Conservation (phyloP, 2,888 invertebrate genomes). For the Perithous albicinctus region DNA sequence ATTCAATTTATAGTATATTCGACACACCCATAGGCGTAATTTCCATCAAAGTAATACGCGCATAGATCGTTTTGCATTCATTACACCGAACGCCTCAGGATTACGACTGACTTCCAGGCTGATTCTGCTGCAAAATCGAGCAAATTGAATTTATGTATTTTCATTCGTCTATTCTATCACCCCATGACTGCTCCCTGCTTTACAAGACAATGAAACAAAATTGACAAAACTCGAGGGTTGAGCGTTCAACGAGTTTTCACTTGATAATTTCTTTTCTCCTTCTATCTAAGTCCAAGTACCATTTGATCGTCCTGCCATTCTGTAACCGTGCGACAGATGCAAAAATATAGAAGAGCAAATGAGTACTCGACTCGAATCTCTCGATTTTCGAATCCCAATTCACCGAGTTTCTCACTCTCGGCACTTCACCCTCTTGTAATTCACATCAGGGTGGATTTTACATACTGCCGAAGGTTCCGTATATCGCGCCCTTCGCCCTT, state of each 20-base stretch:
- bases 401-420: constrained; percentile 35
- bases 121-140: not conserved
- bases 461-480: constrained; percentile 31
- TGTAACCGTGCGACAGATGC: constrained; percentile 59
- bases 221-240: constrained; percentile 19
- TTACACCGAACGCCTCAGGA: not conserved
- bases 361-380: constrained; percentile 73
- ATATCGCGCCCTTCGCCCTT: constrained; percentile 50
- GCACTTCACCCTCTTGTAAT: constrained; percentile 12
- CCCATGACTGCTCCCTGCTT: not conserved
- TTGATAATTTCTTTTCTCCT: constrained; percentile 17
- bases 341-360: constrained; percentile 72
- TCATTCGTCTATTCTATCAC: constrained; percentile 69
- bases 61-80: constrained; percentile 6
- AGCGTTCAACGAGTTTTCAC: constrained; percentile 31
- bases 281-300: constrained; percentile 1
- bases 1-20: constrained; percentile 47
- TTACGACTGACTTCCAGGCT: not conserved
- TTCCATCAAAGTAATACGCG: constrained; percentile 14
- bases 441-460: constrained; percentile 16
- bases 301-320: not conserved
- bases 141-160: constrained; percentile 69
- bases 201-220: constrained; percentile 24
- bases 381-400: constrained; percentile 68
- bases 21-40: constrained; percentile 4